Evolutionary conservation across 2,113 vertebrate species (phyloP), one percentile per base, ranked within the genome.

Genomic region (Phainopepla nitens): DNA sequence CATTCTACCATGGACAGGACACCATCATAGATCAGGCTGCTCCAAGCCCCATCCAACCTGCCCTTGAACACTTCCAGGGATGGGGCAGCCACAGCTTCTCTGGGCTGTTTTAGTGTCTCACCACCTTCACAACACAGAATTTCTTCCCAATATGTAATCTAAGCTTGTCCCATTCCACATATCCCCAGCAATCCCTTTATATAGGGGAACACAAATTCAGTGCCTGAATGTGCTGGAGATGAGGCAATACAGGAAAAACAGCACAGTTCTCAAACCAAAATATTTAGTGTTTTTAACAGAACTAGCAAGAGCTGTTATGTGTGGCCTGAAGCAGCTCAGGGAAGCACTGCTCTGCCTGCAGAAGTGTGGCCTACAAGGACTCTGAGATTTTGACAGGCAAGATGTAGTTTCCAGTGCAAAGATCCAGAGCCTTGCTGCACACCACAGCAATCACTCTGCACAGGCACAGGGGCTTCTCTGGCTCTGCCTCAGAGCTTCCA

Each of bases 201-300:
- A 45, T 21, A 44, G 20, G 13, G 27, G 6, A 86, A 69, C n/a
- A 69, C 1, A 2, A 62, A 68, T 36, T 36, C 45, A 87, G 16
- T 8, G 31, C 10, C 42, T 35, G 42, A 65, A 70, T 24, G 57
- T 62, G 33, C 31, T 73, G 50, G 28, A 77, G 22, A n/a, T 36
- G n/a, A 76, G 62, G 13, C 27, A 58, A 13, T 4, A 24, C 18
- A 65, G 53, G 27, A 7, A 3, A 21, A 75, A 45, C 1, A 0
- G 28, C 45, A 54, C 0, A 0, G 57, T 2, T 76, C 31, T 24
- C n/a, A 53, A 39, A 49, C 1, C 10, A 28, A 61, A 80, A 4
- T 14, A 53, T 11, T 33, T 2, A 5, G 17, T 44, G 31, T 33
- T 89, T 65, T 61, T 10, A 83, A 12, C 33, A 80, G 49, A 72